Percentiles rank a stretch among this genome's conserved stretches.
Evolutionary conservation across 2,113 vertebrate species (phyloP).

Genomic region (Pristiophorus japonicus): DNA sequence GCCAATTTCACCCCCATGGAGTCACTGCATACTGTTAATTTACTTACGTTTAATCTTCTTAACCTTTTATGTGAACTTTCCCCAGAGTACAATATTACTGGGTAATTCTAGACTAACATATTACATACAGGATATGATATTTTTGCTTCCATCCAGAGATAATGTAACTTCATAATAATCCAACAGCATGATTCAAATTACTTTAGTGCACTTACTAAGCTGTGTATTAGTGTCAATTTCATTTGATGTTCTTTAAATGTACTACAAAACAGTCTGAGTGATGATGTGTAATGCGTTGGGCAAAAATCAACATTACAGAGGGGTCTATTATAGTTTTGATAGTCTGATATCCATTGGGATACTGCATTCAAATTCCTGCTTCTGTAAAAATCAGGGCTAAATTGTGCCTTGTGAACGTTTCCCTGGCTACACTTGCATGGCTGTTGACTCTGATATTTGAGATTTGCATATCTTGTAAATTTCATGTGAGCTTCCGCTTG

Average conservation of each 20-base stretch:
- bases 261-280: background rate
- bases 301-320: too few relatives aligned
- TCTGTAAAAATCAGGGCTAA: background rate
- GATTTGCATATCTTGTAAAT: constrained; percentile 24
- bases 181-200: background rate
- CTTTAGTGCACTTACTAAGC: background rate
- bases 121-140: background rate
- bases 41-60: background rate
- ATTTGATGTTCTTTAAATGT: background rate
- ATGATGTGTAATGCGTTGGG: too few relatives aligned
- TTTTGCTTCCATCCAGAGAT: background rate
- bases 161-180: background rate
- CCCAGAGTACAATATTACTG: background rate
- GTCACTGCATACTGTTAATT: background rate
- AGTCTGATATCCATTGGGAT: background rate
- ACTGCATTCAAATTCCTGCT: background rate
- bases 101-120: background rate
- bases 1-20: too few relatives aligned
- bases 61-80: background rate
- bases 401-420: background rate
- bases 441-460: background rate
- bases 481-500: background rate
- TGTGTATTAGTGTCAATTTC: background rate
- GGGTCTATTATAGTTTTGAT: background rate
- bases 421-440: background rate